Evolutionary conservation across 2,113 vertebrate genomes (phyloP).

Genomic region (Silurus glanis): DNA sequence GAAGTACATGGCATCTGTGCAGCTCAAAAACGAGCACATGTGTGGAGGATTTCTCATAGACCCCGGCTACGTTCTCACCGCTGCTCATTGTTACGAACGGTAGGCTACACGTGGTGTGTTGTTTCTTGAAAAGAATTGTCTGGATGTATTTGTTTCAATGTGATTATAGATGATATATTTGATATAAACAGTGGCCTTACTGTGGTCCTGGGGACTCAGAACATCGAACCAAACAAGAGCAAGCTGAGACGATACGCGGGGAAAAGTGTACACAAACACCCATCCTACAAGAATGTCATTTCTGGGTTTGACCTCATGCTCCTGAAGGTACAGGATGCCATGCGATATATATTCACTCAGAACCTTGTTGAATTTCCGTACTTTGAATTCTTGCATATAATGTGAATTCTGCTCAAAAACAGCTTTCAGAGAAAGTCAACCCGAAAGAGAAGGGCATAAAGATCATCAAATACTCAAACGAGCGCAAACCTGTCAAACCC

Average conservation of each 20-base stretch:
- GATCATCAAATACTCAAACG: slow-evolving; percentile 39
- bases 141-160: background rate
- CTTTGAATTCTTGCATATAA: background rate
- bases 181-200: slow-evolving; percentile 28
- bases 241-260: slow-evolving; percentile 43
- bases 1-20: slow-evolving; percentile 56
- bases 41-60: slow-evolving; percentile 58
- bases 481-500: slow-evolving; percentile 62
- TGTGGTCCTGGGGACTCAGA: slow-evolving; percentile 68
- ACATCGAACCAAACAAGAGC: slow-evolving; percentile 51
- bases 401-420: background rate
- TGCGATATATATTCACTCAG: background rate
- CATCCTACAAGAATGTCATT: accelerated
- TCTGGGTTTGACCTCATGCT: slow-evolving; percentile 70
- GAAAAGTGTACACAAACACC: slow-evolving; percentile 37
- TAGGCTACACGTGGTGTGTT: slow-evolving; percentile 21
- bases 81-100: slow-evolving; percentile 63
- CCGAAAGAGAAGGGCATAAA: background rate
- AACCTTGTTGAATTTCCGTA: background rate
- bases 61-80: slow-evolving; percentile 51
- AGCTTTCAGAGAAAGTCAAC: slow-evolving; percentile 58
- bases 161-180: background rate
- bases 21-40: background rate
- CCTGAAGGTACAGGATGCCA: slow-evolving; percentile 62
- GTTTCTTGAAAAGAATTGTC: slow-evolving; percentile 2